Conservation (phyloP, 2,888 invertebrate species). For the Pyrgus malvae region DNA sequence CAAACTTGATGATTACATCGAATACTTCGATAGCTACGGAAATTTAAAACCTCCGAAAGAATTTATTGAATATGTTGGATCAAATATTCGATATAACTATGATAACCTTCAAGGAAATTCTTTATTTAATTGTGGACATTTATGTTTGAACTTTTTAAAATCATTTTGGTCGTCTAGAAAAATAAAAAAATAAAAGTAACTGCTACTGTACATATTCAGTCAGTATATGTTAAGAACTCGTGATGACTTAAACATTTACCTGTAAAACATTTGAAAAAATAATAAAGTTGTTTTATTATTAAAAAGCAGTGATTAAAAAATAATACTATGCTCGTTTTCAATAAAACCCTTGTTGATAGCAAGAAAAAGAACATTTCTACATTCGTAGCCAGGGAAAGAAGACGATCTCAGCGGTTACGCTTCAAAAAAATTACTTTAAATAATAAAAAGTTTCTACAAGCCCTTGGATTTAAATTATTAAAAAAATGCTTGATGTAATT, state of each 20-base stretch:
- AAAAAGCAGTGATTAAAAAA: too few relatives aligned
- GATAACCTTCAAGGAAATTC: constrained; percentile 3
- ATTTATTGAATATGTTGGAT: constrained; percentile 16
- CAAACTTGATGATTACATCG: constrained; percentile 11
- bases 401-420: background rate
- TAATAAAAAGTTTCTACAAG: constrained; percentile 30
- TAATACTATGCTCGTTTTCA: background rate
- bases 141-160: background rate
- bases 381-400: background rate
- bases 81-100: constrained; percentile 13
- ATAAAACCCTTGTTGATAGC: background rate
- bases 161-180: background rate
- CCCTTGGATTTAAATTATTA: constrained; percentile 29
- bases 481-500: constrained; percentile 26
- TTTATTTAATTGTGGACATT: background rate
- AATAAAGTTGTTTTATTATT: too few relatives aligned
- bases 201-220: too few relatives aligned
- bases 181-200: background rate
- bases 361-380: constrained; percentile 1
- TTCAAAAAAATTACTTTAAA: constrained; percentile 10
- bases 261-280: too few relatives aligned
- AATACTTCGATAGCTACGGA: constrained; percentile 25
- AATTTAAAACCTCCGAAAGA: constrained; percentile 21
- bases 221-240: background rate
- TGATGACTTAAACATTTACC: constrained; percentile 28